Evolutionary conservation across 1,140 invertebrate genomes (phyloP), one percentile per base, ranked within the genome.

Genomic region (Mycetomoellerius zeteki): DNA sequence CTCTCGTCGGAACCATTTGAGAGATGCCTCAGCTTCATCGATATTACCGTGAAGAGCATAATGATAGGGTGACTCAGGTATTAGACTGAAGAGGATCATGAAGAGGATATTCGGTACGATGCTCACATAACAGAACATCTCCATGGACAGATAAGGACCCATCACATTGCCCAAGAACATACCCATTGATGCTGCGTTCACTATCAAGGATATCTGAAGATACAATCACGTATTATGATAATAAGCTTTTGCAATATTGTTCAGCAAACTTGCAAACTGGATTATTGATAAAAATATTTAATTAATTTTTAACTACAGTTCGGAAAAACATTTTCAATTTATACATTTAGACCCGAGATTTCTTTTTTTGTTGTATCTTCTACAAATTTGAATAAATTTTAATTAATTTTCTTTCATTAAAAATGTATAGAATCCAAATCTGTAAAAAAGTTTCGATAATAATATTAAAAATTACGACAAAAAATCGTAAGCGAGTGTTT

Each of bases 21-120:
- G 90, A 19, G 94, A 95, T 62, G 92, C 89, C 86, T 95, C 94
- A 1, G 95, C 95, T 56, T 93, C 87, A 33, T 88, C 86, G 12
- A 94, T 37, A 52, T 94, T 50, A 6, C 92, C 93, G 0, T 87
- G 90, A 33, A 92, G 81, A 14, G 95, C 87, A 73, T 94, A 90
- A 89, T 95, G 92, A 72, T 94, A 93, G 10, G 96, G 96, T 21
- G 96, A 96, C 92, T 97, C 96, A 4, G 96, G 96, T 77, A 96
- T 94, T 16, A 94, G 76, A 5, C 94, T 86, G 92, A 96, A 95
- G 5, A 95, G 85, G n/a, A 95, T 27, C 50, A 96, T 90, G 80
- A 96, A 95, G 24, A 96, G 67, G 21, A 95, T 87, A 77, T 95
- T 95, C 37, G 95, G 89, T 0, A 92, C 77, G 19, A 95, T 82